Percentiles rank a stretch among this genome's conserved stretches.
Conservation (phyloP, 2,113 vertebrate genomes). For the Callipepla californica region DNA sequence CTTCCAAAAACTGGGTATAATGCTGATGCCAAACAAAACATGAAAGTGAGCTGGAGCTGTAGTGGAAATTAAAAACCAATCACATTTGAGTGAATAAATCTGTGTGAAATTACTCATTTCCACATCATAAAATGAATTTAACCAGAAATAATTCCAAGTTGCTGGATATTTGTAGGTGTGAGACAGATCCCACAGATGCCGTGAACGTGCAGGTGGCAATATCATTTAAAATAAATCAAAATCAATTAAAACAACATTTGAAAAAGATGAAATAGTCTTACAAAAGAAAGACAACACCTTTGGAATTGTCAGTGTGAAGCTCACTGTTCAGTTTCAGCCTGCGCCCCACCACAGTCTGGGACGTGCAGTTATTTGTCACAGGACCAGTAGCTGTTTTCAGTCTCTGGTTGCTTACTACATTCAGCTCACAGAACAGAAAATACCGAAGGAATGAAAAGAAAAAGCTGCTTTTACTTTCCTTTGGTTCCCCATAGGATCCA, state of each 20-base stretch:
- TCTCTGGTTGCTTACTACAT: not conserved
- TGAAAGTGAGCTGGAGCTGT: not conserved
- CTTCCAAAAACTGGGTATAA: not conserved
- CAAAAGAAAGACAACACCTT: not conserved
- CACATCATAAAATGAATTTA: constrained; percentile 45
- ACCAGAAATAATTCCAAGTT: constrained; percentile 37
- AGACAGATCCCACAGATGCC: not conserved
- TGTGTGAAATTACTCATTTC: constrained; percentile 51
- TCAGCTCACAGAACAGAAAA: not conserved
- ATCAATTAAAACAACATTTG: not conserved
- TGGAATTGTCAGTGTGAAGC: not conserved
- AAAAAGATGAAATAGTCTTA: not conserved
- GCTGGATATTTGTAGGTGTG: not conserved
- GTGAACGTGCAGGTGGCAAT: not conserved
- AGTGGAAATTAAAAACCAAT: not conserved
- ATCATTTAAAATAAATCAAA: not conserved
- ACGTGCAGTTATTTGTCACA: not conserved
- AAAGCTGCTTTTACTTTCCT: not conserved
- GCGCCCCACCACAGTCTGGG: not conserved
- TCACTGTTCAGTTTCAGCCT: not conserved
- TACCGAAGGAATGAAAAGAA: not conserved
- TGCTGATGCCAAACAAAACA: not conserved
- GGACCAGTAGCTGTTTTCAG: not conserved
- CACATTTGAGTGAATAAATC: constrained; percentile 16
- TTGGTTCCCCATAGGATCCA: not conserved